These are phyloP conservation scores for Muntiacus muntjak DNA, from an alignment of 2,113 vertebrate species.

Conservation along the genomic window DNA sequence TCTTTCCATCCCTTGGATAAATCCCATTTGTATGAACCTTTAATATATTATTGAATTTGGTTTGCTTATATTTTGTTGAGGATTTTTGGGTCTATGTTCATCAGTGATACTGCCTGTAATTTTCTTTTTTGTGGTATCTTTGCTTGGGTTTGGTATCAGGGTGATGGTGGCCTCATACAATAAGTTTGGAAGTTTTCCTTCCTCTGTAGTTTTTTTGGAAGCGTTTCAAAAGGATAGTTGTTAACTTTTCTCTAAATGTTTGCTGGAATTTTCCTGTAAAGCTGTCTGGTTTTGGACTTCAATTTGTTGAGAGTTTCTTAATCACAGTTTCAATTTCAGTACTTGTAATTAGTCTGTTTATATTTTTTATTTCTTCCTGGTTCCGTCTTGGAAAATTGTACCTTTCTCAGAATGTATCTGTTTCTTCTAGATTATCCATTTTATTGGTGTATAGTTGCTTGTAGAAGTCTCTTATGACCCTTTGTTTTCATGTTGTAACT, in stretches of 20 bases:
- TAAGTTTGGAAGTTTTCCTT: neutral
- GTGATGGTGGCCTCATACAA: neutral
- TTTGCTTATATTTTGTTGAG: neutral
- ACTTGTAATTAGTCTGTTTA: neutral
- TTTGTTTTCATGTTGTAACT: neutral
- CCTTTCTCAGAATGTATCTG: neutral
- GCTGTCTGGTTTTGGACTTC: neutral
- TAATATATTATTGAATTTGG: neutral
- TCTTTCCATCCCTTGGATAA: neutral
- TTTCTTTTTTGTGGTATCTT: neutral
- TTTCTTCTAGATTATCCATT: neutral
- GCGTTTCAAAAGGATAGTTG: neutral
- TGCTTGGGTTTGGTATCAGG: neutral
- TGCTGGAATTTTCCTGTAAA: neutral
- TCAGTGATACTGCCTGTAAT: neutral
- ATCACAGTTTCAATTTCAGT: neutral
- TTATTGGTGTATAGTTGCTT: neutral
- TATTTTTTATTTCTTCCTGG: neutral
- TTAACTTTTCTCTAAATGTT: neutral
- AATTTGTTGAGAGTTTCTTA: neutral
- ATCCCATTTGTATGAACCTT: neutral
- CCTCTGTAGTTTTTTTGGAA: neutral
- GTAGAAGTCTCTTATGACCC: neutral
- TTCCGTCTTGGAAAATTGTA: neutral
- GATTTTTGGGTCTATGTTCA: neutral